A percentile compares a stretch with the other conserved stretches of the same genome.
Conservation (phyloP, 2,888 invertebrate species). For the Eupithecia vulgata region DNA sequence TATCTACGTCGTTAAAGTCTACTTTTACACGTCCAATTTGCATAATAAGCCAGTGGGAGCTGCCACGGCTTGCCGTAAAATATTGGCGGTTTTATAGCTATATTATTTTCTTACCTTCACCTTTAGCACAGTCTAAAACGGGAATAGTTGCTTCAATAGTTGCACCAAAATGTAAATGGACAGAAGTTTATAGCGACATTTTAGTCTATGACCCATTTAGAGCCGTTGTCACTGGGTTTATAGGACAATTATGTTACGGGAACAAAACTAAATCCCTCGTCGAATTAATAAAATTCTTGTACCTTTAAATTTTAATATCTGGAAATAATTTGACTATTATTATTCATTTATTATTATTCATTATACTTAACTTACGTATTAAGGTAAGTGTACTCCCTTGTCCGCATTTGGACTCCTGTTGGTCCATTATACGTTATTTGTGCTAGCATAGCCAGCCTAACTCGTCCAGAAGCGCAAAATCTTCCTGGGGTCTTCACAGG, state of each 20-base stretch:
- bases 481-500: too few species aligned
- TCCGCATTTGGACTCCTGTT: too few species aligned
- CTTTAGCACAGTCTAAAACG: conserved; percentile 17
- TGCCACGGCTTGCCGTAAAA: conserved; percentile 26
- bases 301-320: background rate
- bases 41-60: conserved; percentile 22
- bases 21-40: conserved; percentile 21
- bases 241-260: background rate
- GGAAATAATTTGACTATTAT: too few species aligned
- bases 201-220: background rate
- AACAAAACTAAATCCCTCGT: background rate
- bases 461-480: too few species aligned
- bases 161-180: background rate
- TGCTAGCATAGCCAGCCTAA: too few species aligned
- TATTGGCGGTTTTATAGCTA: conserved; percentile 32
- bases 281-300: background rate
- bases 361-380: too few species aligned
- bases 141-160: background rate
- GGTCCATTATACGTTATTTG: too few species aligned
- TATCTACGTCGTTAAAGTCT: conserved; percentile 15
- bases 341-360: too few species aligned
- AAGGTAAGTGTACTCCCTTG: too few species aligned
- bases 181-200: background rate
- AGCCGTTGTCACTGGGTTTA: background rate
- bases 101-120: conserved; percentile 30